A percentile compares a stretch with the other conserved stretches of the same genome.
Evolutionary conservation across 2,113 vertebrate genomes (phyloP).

Genomic region (Syngnathoides biaculeatus): DNA sequence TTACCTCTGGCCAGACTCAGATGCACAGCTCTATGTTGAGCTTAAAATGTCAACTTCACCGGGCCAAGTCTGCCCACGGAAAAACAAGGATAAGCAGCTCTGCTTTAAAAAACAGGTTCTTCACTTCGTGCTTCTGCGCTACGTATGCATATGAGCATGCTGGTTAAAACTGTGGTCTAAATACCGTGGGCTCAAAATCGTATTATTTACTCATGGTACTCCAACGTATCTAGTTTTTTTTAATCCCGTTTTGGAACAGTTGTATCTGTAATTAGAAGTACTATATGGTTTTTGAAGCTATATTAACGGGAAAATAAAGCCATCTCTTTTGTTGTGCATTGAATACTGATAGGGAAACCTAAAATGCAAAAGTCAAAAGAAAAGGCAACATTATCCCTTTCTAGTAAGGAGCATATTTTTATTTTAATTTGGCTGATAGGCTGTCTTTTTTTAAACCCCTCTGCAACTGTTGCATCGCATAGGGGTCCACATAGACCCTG

Average conservation of each 20-base stretch:
- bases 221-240: not conserved
- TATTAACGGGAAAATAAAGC: not conserved
- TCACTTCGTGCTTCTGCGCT: not conserved
- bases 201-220: not conserved
- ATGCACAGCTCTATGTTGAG: slow-evolving; percentile 70
- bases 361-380: not conserved
- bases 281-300: too few relatives aligned
- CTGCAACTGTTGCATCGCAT: slow-evolving; percentile 31
- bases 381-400: slow-evolving; percentile 11
- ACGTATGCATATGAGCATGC: not conserved
- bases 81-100: slow-evolving; percentile 33
- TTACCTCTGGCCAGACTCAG: slow-evolving; percentile 66
- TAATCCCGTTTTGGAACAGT: not conserved
- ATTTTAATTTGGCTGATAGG: not conserved
- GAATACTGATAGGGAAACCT: not conserved
- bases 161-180: slow-evolving; percentile 6
- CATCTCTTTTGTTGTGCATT: not conserved
- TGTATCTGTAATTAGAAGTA: not conserved
- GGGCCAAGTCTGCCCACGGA: slow-evolving; percentile 21
- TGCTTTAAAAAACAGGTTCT: not conserved
- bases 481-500: slow-evolving; percentile 23
- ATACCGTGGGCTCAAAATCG: not conserved
- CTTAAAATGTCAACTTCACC: slow-evolving; percentile 48
- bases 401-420: slow-evolving; percentile 15
- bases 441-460: not conserved